These are phyloP conservation scores for Orthonevra nobilis DNA, from an alignment of 2,888 invertebrate genomes.

Conservation along the genomic window DNA sequence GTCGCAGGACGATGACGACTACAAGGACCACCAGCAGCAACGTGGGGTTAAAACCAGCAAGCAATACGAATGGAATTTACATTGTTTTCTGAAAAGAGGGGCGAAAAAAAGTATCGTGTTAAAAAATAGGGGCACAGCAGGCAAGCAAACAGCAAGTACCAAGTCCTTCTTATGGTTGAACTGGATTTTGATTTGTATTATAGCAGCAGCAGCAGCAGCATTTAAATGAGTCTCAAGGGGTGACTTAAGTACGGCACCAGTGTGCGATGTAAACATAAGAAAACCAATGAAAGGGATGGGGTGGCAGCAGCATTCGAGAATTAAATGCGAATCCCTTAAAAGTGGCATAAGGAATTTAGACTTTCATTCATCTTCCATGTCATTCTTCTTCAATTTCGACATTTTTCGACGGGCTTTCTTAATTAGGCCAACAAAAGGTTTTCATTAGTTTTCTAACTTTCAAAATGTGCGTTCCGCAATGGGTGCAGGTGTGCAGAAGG, in stretches of 20 bases:
- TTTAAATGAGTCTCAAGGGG: constrained; percentile 65
- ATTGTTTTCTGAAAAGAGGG: constrained; percentile 39
- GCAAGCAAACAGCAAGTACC: constrained; percentile 18
- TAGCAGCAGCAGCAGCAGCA: constrained; percentile 12
- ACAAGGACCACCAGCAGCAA: not conserved
- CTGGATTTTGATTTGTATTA: constrained; percentile 59
- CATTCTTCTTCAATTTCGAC: constrained; percentile 29
- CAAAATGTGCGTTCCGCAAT: too few relatives aligned
- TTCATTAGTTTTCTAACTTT: too few relatives aligned
- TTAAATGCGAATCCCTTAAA: constrained; percentile 42
- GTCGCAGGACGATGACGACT: constrained; percentile 5
- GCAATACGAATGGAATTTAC: constrained; percentile 56
- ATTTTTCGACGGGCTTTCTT: constrained; percentile 20
- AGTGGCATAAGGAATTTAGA: constrained; percentile 33
- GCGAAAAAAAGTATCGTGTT: constrained; percentile 15
- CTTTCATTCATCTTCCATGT: constrained; percentile 26
- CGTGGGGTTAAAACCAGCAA: constrained; percentile 5
- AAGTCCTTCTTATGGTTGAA: constrained; percentile 41
- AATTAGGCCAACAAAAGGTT: constrained; percentile 33
- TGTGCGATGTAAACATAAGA: constrained; percentile 35
- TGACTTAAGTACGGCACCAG: constrained; percentile 42
- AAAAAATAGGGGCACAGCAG: constrained; percentile 25
- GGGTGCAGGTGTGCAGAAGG: too few relatives aligned
- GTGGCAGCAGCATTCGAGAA: constrained; percentile 4
- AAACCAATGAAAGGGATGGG: constrained; percentile 7